Percentiles rank a stretch among this genome's conserved stretches.
phyloP scores from a whole-genome alignment of 2,797 vertebrate species.

The Lateolabrax maculatus region DNA sequence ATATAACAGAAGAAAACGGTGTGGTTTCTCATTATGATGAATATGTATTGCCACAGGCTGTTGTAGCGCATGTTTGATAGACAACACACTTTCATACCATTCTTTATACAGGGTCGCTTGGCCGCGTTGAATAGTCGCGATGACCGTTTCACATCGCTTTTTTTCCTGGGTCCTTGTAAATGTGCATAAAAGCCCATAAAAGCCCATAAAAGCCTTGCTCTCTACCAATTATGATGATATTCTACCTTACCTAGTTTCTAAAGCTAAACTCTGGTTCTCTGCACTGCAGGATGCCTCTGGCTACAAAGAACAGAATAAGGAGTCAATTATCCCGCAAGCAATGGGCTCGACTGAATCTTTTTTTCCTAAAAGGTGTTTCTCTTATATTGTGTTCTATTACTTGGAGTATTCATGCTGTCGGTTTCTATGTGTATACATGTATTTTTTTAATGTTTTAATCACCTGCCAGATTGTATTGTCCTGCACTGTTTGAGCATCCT shows the following conservation, averaged over 20 bases:
- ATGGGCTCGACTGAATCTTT: background rate
- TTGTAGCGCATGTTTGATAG: conserved; percentile 28
- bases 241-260: background rate
- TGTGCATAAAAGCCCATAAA: background rate
- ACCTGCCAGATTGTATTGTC: background rate
- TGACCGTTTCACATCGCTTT: background rate
- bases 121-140: background rate
- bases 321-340: background rate
- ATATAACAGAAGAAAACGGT: conserved; percentile 10
- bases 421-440: background rate
- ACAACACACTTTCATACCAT: background rate
- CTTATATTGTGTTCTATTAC: background rate
- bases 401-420: background rate
- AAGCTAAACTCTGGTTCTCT: background rate
- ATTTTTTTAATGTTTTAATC: background rate
- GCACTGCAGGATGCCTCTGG: background rate
- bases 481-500: background rate
- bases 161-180: background rate
- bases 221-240: background rate
- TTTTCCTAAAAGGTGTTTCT: background rate
- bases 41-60: conserved; percentile 31
- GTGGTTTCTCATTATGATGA: conserved; percentile 4
- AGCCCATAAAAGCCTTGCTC: no score
- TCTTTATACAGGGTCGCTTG: background rate
- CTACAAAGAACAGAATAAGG: background rate